Percentiles rank a stretch among this genome's conserved stretches.
Evolutionary conservation across 2,888 invertebrate species (phyloP).

Genomic region (Phyllotreta cruciferae): DNA sequence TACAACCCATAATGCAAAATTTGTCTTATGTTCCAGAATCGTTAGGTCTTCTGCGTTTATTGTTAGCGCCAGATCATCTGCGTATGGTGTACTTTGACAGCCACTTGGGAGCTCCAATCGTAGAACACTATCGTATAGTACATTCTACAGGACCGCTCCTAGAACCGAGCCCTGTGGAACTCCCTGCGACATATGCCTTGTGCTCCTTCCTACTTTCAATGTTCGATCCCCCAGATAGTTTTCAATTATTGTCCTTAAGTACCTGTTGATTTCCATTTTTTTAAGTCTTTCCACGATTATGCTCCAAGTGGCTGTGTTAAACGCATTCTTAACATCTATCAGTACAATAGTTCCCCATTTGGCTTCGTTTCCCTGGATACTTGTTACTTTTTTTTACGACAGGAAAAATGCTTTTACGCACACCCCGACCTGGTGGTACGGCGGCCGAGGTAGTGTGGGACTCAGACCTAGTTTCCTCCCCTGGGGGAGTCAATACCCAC

Average conservation of each 20-base stretch:
- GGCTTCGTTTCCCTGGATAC: too few relatives aligned
- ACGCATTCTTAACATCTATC: slow-evolving; percentile 1
- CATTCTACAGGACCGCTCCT: slow-evolving; percentile 24
- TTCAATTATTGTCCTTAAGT: background rate
- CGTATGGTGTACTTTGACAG: slow-evolving; percentile 19
- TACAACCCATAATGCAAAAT: too few relatives aligned
- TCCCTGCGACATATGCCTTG: slow-evolving; percentile 12
- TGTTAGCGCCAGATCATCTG: slow-evolving; percentile 21
- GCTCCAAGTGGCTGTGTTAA: slow-evolving; percentile 5
- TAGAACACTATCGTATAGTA: slow-evolving; percentile 22
- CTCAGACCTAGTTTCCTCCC: too few relatives aligned
- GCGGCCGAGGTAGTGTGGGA: too few relatives aligned
- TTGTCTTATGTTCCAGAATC: too few relatives aligned
- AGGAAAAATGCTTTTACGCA: too few relatives aligned
- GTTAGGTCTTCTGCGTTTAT: background rate
- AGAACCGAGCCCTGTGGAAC: slow-evolving; percentile 30
- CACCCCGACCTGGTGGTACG: too few relatives aligned
- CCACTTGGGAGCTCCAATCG: slow-evolving; percentile 6
- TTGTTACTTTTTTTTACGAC: too few relatives aligned
- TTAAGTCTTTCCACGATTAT: background rate
- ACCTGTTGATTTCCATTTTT: background rate
- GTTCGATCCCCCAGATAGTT: background rate
- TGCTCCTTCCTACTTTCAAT: background rate
- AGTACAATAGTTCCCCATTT: background rate
- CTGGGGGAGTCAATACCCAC: too few relatives aligned